Conservation (phyloP, 2,797 vertebrate species). For the Parotocinclus haroldoi region DNA sequence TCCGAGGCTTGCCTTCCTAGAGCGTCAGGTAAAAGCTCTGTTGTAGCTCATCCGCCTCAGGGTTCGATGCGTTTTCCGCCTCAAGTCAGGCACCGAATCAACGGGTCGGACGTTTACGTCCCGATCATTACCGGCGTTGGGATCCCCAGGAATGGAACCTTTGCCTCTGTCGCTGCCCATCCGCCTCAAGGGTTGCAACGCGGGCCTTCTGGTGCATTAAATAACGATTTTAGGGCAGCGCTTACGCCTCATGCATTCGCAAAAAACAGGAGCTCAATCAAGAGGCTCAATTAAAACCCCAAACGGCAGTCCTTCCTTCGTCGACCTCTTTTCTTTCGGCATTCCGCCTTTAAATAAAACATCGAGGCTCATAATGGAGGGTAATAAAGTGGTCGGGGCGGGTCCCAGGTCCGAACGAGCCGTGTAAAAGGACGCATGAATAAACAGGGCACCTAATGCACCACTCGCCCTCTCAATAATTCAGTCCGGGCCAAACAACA, state of each 20-base stretch:
- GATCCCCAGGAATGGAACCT: no score
- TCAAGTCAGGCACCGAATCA: no score
- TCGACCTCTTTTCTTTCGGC: constrained; percentile 40
- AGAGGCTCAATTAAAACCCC: constrained; percentile 24
- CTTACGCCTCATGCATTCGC: constrained; percentile 70
- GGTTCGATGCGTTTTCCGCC: no score
- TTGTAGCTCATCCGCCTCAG: no score
- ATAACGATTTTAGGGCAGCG: no score
- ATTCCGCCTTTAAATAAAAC: constrained; percentile 32
- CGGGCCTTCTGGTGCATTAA: no score
- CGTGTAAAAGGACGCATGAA: constrained; percentile 23
- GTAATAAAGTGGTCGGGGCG: constrained; percentile 18
- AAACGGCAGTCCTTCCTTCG: constrained; percentile 14
- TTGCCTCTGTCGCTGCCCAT: no score
- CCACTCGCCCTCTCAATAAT: constrained; percentile 33
- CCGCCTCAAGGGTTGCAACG: no score
- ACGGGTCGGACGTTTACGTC: no score
- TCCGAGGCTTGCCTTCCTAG: no score
- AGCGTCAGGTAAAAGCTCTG: no score
- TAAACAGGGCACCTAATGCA: constrained; percentile 35
- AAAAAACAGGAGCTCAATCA: constrained; percentile 42
- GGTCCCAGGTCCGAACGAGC: constrained; percentile 15
- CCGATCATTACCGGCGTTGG: no score
- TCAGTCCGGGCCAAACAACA: constrained; percentile 24
- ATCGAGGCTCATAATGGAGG: constrained; percentile 14